Evolutionary conservation across 2,797 vertebrate genomes (phyloP).

Genomic region (Myotis vivesi): DNA sequence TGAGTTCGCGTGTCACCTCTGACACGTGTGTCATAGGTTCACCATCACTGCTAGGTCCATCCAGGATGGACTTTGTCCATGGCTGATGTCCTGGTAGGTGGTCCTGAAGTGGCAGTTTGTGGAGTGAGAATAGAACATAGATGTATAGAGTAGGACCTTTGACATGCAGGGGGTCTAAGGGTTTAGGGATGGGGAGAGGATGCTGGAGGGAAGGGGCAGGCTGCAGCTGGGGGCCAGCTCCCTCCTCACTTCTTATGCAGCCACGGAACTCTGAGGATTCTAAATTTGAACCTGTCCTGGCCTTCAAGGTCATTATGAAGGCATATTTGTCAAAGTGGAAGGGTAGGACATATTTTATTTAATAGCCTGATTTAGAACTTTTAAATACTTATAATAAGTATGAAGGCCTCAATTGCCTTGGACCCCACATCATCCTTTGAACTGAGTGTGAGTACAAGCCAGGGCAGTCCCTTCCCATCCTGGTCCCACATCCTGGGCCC

Average conservation of each 20-base stretch:
- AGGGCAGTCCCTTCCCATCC: background rate
- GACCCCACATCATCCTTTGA: background rate
- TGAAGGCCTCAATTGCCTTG: background rate
- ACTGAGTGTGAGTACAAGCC: background rate
- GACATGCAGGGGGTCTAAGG: background rate
- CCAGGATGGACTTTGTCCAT: background rate
- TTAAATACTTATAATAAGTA: conserved; percentile 59
- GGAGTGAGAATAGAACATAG: background rate
- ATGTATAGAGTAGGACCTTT: background rate
- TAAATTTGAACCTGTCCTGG: conserved; percentile 55
- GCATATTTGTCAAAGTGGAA: conserved; percentile 58
- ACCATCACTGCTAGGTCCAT: too few species aligned
- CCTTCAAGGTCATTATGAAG: conserved; percentile 66
- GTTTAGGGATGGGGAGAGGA: background rate
- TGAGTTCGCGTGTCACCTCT: too few species aligned
- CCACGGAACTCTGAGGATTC: background rate
- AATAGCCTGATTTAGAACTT: conserved; percentile 66
- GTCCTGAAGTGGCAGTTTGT: background rate
- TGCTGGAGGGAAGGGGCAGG: background rate
- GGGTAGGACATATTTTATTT: conserved; percentile 69
- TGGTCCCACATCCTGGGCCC: background rate
- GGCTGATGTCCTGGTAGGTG: background rate
- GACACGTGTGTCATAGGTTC: too few species aligned
- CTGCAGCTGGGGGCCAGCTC: rapidly evolving
- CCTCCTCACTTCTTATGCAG: background rate